These are phyloP conservation scores for Dendrocincla tyrannina DNA, from an alignment of 2,797 vertebrate species.

Conservation along the genomic window DNA sequence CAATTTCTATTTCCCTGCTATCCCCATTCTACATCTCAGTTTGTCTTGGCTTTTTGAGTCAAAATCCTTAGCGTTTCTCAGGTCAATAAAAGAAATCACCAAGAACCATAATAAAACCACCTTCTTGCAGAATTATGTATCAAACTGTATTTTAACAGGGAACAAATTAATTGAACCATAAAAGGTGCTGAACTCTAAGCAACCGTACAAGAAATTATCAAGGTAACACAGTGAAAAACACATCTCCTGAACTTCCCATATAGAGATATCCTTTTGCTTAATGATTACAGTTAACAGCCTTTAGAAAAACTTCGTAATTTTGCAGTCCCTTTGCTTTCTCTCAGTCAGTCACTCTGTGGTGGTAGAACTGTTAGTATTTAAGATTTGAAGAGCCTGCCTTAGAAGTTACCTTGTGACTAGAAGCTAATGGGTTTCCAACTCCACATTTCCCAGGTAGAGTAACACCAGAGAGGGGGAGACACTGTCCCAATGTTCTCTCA, in stretches of 20 bases:
- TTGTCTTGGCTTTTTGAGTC: neutral
- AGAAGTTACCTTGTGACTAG: neutral
- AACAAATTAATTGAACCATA: neutral
- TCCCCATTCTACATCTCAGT: neutral
- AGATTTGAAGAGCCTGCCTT: neutral
- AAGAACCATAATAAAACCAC: neutral
- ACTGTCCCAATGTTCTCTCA: neutral
- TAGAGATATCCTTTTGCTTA: accelerated
- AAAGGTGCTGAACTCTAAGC: neutral
- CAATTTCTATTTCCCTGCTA: neutral
- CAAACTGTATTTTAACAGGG: neutral
- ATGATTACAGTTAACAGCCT: neutral
- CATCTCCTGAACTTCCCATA: neutral
- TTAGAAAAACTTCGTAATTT: neutral
- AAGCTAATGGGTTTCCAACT: neutral
- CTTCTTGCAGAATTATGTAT: neutral
- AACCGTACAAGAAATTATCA: neutral
- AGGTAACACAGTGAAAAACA: neutral
- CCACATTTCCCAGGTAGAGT: neutral
- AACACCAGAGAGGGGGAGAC: no score
- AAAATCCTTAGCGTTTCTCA: neutral
- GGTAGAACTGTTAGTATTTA: neutral
- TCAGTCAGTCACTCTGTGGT: neutral
- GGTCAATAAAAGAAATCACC: neutral
- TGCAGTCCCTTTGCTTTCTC: neutral